Conservation (phyloP, 2,113 vertebrate genomes). For the Gasterosteus nipponicus region DNA sequence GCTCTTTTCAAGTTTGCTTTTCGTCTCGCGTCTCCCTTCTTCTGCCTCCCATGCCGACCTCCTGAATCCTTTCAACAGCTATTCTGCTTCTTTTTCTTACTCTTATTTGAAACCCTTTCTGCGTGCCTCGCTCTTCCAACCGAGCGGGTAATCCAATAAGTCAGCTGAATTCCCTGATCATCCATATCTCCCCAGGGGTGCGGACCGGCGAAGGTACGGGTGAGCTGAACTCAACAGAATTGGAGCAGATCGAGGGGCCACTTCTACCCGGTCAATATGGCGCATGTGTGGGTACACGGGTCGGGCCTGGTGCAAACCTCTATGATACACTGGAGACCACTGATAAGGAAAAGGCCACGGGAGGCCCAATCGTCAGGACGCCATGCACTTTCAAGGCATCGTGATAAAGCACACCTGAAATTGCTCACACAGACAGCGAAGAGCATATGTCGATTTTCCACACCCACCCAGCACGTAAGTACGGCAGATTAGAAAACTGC, state of each 20-base stretch:
- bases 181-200: slow-evolving; percentile 43
- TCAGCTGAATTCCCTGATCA: slow-evolving; percentile 57
- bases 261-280: background rate
- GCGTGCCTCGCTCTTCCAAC: slow-evolving; percentile 20
- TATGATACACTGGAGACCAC: background rate
- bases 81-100: background rate
- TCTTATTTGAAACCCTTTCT: background rate
- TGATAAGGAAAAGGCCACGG: background rate
- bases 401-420: background rate
- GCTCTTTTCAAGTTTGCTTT: slow-evolving; percentile 7
- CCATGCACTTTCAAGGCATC: background rate
- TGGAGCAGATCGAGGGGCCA: background rate
- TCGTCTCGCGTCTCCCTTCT: background rate
- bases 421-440: background rate
- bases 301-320: background rate
- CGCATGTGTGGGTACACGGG: background rate
- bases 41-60: slow-evolving; percentile 9
- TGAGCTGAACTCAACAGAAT: slow-evolving; percentile 28
- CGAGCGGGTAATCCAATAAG: slow-evolving; percentile 54
- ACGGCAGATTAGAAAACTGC: background rate
- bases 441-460: background rate
- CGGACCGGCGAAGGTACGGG: background rate
- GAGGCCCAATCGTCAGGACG: background rate
- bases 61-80: background rate
- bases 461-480: background rate